Evolutionary conservation across 2,113 vertebrate species (phyloP), one percentile per base, ranked within the genome.

Genomic region (Corythornis madagascariensis): DNA sequence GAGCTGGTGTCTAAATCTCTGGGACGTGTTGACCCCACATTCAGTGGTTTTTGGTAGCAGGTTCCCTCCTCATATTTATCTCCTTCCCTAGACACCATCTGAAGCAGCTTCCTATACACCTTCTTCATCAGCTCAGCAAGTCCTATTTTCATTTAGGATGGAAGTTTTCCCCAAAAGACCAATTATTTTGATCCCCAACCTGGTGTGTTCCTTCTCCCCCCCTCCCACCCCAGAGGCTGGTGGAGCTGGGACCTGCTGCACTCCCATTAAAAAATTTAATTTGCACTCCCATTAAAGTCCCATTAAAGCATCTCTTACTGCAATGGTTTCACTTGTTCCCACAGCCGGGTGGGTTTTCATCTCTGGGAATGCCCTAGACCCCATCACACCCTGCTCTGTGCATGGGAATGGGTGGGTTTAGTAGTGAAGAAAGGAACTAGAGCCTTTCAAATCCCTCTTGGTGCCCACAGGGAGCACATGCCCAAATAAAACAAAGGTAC

Each of bases 311-410:
- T 13, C 45, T n/a, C 24, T 14, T 4, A 15, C 7, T 1, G 13
- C 13, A 3, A 3, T 2, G 33, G 40, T 10, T 43, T 76, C 20
- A 3, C 11, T 22, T 15, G 6, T 20, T 6, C 2, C 17, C 57
- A 0, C 2, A 11, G 5, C 75, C 11, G 19, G 50, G 0, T 7
- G 69, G 57, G 50, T 4, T 33, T 50, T 48, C 21, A 4, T 13
- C 59, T 0, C 83, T 16, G 63, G 50, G 11, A 42, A 2, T 0
- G 16, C 3, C 83, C 53, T 9, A 1, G 10, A 25, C 4, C 7
- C 21, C 1, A 0, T 20, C 22, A 2, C 5, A 29, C 47, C 45
- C 29, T 4, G 2, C 35, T 31, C 1, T 0, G 22, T 2, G 61
- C 5, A 7, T 3, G 9, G 28, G 33, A 25, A 18, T 4, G 25